phyloP scores from a whole-genome alignment of 2,888 invertebrate species.

The Eulithis testata region DNA sequence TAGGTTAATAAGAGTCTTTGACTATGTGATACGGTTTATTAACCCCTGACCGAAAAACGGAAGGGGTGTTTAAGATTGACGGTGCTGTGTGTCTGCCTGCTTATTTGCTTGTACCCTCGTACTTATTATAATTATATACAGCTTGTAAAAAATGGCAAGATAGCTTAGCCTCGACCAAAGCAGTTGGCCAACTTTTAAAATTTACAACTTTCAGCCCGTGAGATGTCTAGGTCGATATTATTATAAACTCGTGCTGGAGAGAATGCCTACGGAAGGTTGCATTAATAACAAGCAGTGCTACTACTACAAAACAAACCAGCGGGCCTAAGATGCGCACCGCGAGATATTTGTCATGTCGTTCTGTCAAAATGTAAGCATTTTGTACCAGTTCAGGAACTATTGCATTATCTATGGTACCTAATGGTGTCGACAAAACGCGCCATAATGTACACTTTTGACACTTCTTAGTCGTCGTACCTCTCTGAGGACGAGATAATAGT shows the following conservation, averaged over 20 bases:
- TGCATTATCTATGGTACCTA: too few relatives aligned
- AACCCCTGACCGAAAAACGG: background rate
- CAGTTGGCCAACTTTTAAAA: constrained; percentile 7
- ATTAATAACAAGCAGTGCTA: background rate
- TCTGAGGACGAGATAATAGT: too few relatives aligned
- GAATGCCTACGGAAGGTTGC: background rate
- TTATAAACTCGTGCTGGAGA: background rate
- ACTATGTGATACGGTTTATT: constrained; percentile 35
- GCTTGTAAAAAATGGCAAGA: background rate
- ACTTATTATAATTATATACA: background rate
- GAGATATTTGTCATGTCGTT: too few relatives aligned
- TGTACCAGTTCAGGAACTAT: too few relatives aligned
- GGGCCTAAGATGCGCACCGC: too few relatives aligned
- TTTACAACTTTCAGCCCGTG: background rate
- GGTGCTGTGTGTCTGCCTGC: background rate
- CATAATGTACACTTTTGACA: too few relatives aligned
- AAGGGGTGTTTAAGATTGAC: too few relatives aligned
- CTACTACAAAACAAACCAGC: constrained; percentile 5
- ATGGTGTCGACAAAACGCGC: too few relatives aligned
- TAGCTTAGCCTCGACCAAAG: background rate
- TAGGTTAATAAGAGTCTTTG: constrained; percentile 51
- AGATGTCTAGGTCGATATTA: background rate
- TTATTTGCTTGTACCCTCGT: constrained; percentile 18
- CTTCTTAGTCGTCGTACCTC: too few relatives aligned
- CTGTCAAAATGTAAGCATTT: too few relatives aligned